Base-by-base conservation (phyloP, 1,140 invertebrate species). In the Sarcophaga bullata region DNA sequence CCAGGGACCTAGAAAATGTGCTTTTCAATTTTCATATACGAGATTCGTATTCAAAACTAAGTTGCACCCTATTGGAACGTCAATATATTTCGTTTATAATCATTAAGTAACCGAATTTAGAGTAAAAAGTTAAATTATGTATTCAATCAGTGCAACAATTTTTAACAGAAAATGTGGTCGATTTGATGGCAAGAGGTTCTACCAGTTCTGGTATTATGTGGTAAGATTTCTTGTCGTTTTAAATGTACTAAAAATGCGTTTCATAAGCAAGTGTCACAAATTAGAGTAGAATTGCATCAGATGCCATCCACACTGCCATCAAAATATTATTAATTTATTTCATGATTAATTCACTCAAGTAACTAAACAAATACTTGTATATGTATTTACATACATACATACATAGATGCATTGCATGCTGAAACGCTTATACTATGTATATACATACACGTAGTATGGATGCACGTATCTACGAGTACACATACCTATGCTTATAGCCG, bases 111-210 rank as follows among this genome's bases (percentile, higher is more conserved):
- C 13, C 54, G n/a, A 58, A 58, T 58, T 58, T 58, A 58, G 13
- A 58, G 54, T 58, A 58, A 37, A 37, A 37, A n/a, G 54, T 15
- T 15, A 58, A 37, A 37, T 2, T 37, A 37, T 2, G 1, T 58
- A 13, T 58, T 58, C 54, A 58, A 58, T 58, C 54, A 58, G n/a
- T 58, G 7, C 54, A 58, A 58, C 15, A 52, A 52, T 13, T 52
- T 52, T 9, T 1, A 52, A 52, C 8, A 13, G 6, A 3, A 47
- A 46, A 8, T 11, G 73, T 73, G 73, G 73, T 73, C 84, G 84
- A 84, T 83, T 84, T 82, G 85, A 82, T 81, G 81, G 76, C 85
- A 85, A 82, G 87, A 85, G 84, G 85, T 83, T 84, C 83, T 85
- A 85, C 86, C 82, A 82, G 81, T 84, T 80, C 82, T 10, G 10